Evolutionary conservation across 1,140 invertebrate species (phyloP).

Genomic region (Cepaea nemoralis): DNA sequence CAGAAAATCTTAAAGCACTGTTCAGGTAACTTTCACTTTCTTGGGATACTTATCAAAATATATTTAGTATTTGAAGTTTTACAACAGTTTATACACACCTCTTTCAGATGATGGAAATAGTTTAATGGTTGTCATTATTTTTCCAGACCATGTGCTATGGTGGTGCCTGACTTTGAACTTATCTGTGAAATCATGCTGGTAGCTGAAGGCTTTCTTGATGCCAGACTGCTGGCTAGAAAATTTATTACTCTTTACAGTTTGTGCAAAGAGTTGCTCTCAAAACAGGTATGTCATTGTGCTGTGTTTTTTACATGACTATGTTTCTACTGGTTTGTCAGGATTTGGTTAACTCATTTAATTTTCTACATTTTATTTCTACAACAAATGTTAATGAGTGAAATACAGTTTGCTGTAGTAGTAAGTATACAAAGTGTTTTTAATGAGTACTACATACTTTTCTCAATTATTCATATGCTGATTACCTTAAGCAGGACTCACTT

Average conservation of each 20-base stretch:
- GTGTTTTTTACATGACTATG: no score
- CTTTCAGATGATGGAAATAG: neutral
- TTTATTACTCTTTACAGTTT: slow-evolving; percentile 96
- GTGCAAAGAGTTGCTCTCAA: slow-evolving; percentile 95
- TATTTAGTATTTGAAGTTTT: neutral
- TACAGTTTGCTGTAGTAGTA: no score
- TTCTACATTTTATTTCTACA: no score
- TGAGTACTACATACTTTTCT: no score
- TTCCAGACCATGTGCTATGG: slow-evolving; percentile 93
- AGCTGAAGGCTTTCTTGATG: slow-evolving; percentile 96
- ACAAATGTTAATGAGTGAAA: no score
- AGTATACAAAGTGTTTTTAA: no score
- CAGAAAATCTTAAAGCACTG: slow-evolving; percentile 89
- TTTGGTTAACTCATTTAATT: no score
- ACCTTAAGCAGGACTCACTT: no score
- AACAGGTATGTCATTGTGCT: slow-evolving; percentile 78
- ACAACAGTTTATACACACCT: no score
- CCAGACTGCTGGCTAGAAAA: slow-evolving; percentile 90
- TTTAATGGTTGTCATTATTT: slow-evolving; percentile 49
- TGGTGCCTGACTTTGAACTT: slow-evolving; percentile 95
- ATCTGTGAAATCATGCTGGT: slow-evolving; percentile 99
- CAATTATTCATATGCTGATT: no score
- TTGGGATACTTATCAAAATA: no score
- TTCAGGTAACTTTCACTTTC: slow-evolving; percentile 77
- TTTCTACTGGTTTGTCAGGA: no score